phyloP scores from a whole-genome alignment of 2,888 invertebrate species.

The Hipparchia semele region DNA sequence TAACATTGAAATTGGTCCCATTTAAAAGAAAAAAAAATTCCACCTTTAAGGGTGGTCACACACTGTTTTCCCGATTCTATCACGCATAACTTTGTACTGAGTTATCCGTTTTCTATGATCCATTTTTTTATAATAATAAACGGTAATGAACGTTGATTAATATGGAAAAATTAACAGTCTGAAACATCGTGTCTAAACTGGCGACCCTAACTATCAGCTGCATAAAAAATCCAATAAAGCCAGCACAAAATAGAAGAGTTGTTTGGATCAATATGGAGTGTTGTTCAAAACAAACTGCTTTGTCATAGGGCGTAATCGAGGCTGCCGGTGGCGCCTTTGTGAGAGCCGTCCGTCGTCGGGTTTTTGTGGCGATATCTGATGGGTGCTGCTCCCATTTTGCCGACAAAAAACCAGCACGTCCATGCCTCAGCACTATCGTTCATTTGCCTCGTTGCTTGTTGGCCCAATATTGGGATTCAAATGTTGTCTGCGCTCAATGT shows the following conservation, averaged over 20 bases:
- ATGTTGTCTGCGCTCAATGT: slow-evolving; percentile 22
- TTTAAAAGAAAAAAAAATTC: too few species aligned
- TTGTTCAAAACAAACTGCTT: slow-evolving; percentile 76
- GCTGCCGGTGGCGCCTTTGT: slow-evolving; percentile 80
- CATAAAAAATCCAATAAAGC: slow-evolving; percentile 77
- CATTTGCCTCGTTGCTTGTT: slow-evolving; percentile 46
- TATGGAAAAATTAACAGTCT: neutral
- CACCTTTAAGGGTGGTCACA: too few species aligned
- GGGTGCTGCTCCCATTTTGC: slow-evolving; percentile 79
- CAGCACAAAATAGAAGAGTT: slow-evolving; percentile 73
- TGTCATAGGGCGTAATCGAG: slow-evolving; percentile 82
- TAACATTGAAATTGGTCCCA: too few species aligned
- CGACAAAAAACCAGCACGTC: slow-evolving; percentile 68
- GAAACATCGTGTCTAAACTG: neutral
- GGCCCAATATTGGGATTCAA: slow-evolving; percentile 17
- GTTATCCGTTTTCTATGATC: too few species aligned
- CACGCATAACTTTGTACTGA: too few species aligned
- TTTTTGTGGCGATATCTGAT: slow-evolving; percentile 81
- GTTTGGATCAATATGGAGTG: slow-evolving; percentile 82
- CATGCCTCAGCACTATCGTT: slow-evolving; percentile 45
- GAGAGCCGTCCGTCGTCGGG: slow-evolving; percentile 72
- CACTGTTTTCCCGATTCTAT: too few species aligned
- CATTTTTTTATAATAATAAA: too few species aligned
- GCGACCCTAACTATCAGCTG: slow-evolving; percentile 28
- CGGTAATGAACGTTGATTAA: too few species aligned